These are phyloP conservation scores for Megalonaias nervosa DNA, from an alignment of 1,140 invertebrate species.

Conservation along the genomic window DNA sequence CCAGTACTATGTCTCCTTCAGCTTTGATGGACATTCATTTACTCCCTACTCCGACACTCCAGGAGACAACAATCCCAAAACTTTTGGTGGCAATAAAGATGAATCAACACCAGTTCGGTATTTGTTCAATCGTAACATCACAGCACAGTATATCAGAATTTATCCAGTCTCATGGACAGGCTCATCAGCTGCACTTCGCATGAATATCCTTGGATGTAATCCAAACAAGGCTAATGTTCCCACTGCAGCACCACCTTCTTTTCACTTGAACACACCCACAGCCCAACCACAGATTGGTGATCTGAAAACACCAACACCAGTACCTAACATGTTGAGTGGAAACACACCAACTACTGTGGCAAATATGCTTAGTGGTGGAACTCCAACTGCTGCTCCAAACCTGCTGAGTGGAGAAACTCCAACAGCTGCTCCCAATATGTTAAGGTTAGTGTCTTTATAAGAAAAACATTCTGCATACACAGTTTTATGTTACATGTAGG, in stretches of 20 bases:
- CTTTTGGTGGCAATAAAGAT: constrained; percentile 45
- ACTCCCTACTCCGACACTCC: constrained; percentile 39
- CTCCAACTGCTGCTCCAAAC: constrained; percentile 8
- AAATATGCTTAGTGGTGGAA: background rate
- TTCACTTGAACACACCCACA: background rate
- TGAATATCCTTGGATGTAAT: constrained; percentile 50
- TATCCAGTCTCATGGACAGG: constrained; percentile 28
- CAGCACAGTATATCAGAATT: constrained; percentile 47
- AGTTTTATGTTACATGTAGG: too few species aligned
- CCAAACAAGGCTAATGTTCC: constrained; percentile 9
- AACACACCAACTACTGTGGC: background rate
- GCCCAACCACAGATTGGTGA: constrained; percentile 1
- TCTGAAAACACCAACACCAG: constrained; percentile 10
- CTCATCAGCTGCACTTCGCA: constrained; percentile 33
- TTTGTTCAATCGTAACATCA: constrained; percentile 46
- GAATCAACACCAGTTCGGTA: constrained; percentile 14
- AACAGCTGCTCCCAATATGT: constrained; percentile 3
- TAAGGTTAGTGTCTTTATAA: too few species aligned
- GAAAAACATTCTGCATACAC: too few species aligned
- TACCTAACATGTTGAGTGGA: too few species aligned
- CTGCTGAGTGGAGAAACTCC: constrained; percentile 13
- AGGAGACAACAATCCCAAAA: constrained; percentile 16
- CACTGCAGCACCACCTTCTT: constrained; percentile 1
- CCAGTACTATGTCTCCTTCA: constrained; percentile 59
- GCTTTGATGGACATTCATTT: constrained; percentile 58